Conservation (phyloP, 2,888 invertebrate genomes). For the Drosophila incognita region DNA sequence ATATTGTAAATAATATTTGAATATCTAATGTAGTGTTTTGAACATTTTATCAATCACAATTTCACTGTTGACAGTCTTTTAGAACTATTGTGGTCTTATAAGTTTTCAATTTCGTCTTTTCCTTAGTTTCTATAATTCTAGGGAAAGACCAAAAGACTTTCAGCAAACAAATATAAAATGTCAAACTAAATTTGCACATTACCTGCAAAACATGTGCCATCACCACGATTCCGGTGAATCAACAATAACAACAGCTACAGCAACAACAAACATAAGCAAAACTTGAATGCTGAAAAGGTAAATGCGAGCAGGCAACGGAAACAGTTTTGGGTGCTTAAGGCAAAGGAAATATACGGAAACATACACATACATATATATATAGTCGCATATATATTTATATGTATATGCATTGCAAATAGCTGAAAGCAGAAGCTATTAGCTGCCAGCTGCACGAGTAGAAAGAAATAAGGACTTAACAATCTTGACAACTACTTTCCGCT, state of each 20-base stretch:
- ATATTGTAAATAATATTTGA: too few species aligned
- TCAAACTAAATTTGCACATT: conserved; percentile 78
- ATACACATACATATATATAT: background rate
- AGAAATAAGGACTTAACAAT: conserved; percentile 84
- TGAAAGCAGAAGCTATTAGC: conserved; percentile 60
- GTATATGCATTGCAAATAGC: conserved; percentile 23
- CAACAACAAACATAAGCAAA: conserved; percentile 37
- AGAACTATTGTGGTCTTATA: conserved; percentile 1
- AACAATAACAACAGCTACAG: conserved; percentile 29
- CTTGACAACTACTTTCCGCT: conserved; percentile 85
- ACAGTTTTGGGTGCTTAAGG: conserved; percentile 55
- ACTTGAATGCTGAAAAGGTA: conserved; percentile 46
- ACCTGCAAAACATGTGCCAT: conserved; percentile 57
- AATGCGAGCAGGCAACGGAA: conserved; percentile 41
- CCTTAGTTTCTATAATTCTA: conserved; percentile 29
- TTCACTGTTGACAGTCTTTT: conserved; percentile 4
- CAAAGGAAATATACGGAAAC: conserved; percentile 13
- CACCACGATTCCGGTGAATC: conserved; percentile 33
- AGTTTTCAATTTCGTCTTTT: conserved; percentile 5
- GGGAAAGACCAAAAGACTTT: conserved; percentile 45
- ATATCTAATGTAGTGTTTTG: background rate
- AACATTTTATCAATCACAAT: background rate
- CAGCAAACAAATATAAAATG: conserved; percentile 71
- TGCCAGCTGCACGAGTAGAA: conserved; percentile 47
- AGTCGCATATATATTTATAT: conserved; percentile 3